These are phyloP conservation scores for Hipparchia semele DNA, from an alignment of 2,888 invertebrate species.

Conservation along the genomic window DNA sequence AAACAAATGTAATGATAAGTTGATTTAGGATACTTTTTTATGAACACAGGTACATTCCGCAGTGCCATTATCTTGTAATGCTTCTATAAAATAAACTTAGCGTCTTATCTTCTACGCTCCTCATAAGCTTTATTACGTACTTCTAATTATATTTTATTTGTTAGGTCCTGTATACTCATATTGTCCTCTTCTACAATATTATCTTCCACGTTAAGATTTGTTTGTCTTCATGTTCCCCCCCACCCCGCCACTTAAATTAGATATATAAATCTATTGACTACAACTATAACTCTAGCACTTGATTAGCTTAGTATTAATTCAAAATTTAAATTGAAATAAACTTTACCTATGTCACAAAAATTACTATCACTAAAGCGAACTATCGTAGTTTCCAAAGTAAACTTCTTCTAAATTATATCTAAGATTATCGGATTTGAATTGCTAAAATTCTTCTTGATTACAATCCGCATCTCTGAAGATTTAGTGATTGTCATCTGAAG, in stretches of 20 bases:
- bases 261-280: conserved; percentile 54
- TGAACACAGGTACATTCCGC: conserved; percentile 79
- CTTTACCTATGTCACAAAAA: conserved; percentile 67
- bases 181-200: conserved; percentile 2
- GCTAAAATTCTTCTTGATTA: conserved; percentile 48
- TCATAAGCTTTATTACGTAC: conserved; percentile 29
- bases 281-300: conserved; percentile 68
- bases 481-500: background rate
- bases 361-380: conserved; percentile 65
- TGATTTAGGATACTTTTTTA: conserved; percentile 78
- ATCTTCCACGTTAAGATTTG: conserved; percentile 5
- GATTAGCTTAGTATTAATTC: conserved; percentile 75
- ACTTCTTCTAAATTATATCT: conserved; percentile 78
- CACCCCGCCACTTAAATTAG: conserved; percentile 43
- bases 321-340: conserved; percentile 67
- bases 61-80: conserved; percentile 78
- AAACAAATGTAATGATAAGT: conserved; percentile 72
- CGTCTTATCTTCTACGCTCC: conserved; percentile 63
- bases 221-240: conserved; percentile 28
- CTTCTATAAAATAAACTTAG: conserved; percentile 70
- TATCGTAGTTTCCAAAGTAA: conserved; percentile 76
- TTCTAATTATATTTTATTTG: conserved; percentile 21
- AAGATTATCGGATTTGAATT: conserved; percentile 64
- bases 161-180: conserved; percentile 16
- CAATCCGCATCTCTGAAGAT: conserved; percentile 33